phyloP scores from a whole-genome alignment of 2,888 invertebrate genomes.

The Catocala fraxini region DNA sequence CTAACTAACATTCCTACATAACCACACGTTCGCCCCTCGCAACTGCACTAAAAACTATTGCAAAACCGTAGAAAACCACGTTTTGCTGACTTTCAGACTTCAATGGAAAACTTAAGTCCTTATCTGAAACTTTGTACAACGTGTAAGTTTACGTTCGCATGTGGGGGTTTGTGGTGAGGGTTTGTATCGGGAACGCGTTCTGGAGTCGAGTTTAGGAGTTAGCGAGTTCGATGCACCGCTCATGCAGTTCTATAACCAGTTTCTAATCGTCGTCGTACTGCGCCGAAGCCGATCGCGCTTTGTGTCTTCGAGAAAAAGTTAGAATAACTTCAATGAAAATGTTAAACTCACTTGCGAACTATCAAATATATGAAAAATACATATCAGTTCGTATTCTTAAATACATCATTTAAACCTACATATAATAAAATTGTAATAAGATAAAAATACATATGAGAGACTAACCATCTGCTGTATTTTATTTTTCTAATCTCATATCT shows the following conservation, averaged over 20 bases:
- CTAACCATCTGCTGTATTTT: too few species aligned
- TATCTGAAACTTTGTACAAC: conserved; percentile 32
- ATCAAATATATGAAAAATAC: too few species aligned
- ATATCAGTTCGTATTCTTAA: too few species aligned
- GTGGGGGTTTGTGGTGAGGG: conserved; percentile 51
- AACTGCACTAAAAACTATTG: conserved; percentile 53
- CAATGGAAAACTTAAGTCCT: conserved; percentile 45
- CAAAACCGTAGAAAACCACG: conserved; percentile 53
- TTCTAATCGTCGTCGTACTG: conserved; percentile 77
- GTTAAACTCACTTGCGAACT: conserved; percentile 23
- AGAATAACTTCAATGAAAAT: conserved; percentile 71
- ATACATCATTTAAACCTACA: too few species aligned
- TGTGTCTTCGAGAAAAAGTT: conserved; percentile 73
- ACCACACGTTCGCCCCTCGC: conserved; percentile 48
- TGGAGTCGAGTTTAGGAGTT: conserved; percentile 60
- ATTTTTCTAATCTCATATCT: too few species aligned
- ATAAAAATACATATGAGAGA: too few species aligned
- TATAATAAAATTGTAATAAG: too few species aligned
- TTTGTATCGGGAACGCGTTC: conserved; percentile 56
- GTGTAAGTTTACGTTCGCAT: conserved; percentile 60
- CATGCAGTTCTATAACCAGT: conserved; percentile 74
- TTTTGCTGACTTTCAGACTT: conserved; percentile 57
- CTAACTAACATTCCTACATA: conserved; percentile 54
- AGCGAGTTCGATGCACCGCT: conserved; percentile 72
- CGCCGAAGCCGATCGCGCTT: conserved; percentile 71